Percentiles rank a stretch among this genome's conserved stretches.
Conservation (phyloP, 2,888 invertebrate genomes). For the Chloroclysta siterata region DNA sequence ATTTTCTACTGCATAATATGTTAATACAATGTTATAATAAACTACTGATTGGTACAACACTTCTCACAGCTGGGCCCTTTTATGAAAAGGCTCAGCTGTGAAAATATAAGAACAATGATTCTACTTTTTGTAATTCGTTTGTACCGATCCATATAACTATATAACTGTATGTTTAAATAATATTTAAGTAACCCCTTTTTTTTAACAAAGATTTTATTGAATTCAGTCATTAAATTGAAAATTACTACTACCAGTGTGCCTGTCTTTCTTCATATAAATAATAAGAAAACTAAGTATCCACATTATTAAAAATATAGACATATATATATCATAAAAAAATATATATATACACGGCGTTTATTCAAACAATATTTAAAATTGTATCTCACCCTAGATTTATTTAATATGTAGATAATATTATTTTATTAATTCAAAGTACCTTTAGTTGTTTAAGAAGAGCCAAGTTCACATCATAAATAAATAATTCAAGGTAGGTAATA, state of each 20-base stretch:
- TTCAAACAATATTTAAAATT: neutral
- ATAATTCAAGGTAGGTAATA: constrained; percentile 13
- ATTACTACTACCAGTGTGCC: constrained; percentile 61
- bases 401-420: neutral
- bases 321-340: too few species aligned
- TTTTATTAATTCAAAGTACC: neutral
- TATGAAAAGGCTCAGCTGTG: too few species aligned
- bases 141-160: too few species aligned
- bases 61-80: too few species aligned
- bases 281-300: constrained; percentile 1
- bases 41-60: too few species aligned
- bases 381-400: neutral
- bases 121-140: too few species aligned
- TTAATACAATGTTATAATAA: too few species aligned
- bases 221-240: neutral
- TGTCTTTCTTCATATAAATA: constrained; percentile 50
- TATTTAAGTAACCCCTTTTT: neutral
- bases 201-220: neutral
- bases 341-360: neutral
- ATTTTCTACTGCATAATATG: constrained; percentile 4
- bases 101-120: too few species aligned
- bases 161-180: too few species aligned
- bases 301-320: neutral
- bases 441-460: neutral
- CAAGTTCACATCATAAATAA: neutral